Evolutionary conservation across 1,140 invertebrate genomes (phyloP), one percentile per base, ranked within the genome.

Genomic region (Trichogramma pretiosum): DNA sequence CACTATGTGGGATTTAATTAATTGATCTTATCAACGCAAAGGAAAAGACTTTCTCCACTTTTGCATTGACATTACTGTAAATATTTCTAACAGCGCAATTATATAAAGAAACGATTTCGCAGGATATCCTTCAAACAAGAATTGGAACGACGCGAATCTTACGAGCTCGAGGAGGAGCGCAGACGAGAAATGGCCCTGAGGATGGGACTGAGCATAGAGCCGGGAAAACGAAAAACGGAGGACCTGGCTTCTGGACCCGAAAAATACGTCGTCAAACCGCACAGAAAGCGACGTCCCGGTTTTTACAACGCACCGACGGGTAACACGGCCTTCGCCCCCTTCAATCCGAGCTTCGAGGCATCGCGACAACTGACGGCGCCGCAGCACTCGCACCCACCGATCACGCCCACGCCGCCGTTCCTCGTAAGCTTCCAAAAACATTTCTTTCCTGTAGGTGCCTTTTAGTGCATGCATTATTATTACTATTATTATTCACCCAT

Each of bases 241-340:
- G 68, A 72, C 44, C 60, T 70, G 46, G 68, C 70, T n/a, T 62
- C 70, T 38, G 63, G 67, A 8, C 69, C 72, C 17, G 73, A 75
- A 49, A 73, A 72, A 52, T 88, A 88, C 58, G 84, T 88, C 21
- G 87, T 89, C 5, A 89, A 84, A 28, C 87, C 87, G 1, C 85
- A 88, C 67, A 67, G 87, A 52, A 89, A 89, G 68, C 73, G 86
- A 65, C 72, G 85, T 59, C 85, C 85, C 1, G 86, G 87, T 19
- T 89, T 89, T 61, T 84, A 88, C 56, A 89, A 88, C 58, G 82
- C 85, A 7, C 86, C 86, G 8, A 82, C 84, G 36, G 85, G 89
- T 60, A 89, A 89, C 68, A 83, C 85, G 38, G 84, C 85, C 11
- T 89, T 89, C 59, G 85, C 87, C 33, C 84, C 85, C 19, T 87